Base-by-base conservation (phyloP, 2,888 invertebrate species). In the Eupithecia inturbata region DNA sequence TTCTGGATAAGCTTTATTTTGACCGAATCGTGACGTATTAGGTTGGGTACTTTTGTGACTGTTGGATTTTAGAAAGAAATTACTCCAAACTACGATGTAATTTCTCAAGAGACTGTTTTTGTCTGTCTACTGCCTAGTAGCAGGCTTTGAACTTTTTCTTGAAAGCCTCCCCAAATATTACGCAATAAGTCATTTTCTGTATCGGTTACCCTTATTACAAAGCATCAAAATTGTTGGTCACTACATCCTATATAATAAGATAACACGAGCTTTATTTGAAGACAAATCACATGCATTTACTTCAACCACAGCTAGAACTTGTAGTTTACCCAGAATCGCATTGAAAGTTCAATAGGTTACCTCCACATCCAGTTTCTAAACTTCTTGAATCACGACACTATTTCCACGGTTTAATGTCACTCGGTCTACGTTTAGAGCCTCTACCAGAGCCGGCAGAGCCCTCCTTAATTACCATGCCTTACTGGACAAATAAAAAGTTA, bases 391-490 rank as follows among this genome's bases (percentile, higher is more conserved):
- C 81, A 80, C 81, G 78, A 81, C 80, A 85, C 83, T 82, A 85
- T 87, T 88, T 80, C 83, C 81, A 84, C 81, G 83, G 82, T 86
- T 26, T 85, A 86, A 87, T 83, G 87, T 88, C 85, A 83, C 85
- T 81, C 80, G 81, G 82, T 84, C 82, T 85, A 83, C 85, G 82
- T 85, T 87, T 85, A 85, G 85, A 87, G 85, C 82, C 82, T 84
- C 83, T 85, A 82, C 82, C 67, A 72, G 67, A 83, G 84, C 81
- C 85, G 84, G 85, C 85, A 86, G 82, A 84, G 86, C 85, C 84
- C 80, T 84, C 82, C 88, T 90, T 92, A 92, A 92, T 92, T 92
- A 91, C 88, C 87, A 85, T 88, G 87, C 88, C 87, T 87, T 85
- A 82, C 83, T 83, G 83, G 81, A 80, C 81, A 84, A 89, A 88